phyloP scores from a whole-genome alignment of 2,888 invertebrate species.

The Lasiommata megera region DNA sequence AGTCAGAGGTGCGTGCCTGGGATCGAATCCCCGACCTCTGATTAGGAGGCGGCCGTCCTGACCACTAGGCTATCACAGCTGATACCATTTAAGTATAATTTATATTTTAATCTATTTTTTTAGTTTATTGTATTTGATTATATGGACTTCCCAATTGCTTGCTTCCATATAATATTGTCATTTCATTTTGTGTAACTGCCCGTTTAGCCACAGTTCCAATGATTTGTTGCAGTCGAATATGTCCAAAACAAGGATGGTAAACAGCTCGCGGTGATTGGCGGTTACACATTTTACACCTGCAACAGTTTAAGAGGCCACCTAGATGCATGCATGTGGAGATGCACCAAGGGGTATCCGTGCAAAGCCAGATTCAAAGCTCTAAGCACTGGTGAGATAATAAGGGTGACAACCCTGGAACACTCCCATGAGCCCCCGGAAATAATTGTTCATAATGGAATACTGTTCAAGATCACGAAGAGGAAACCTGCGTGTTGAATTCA shows the following conservation, averaged over 20 bases:
- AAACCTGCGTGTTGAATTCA: not conserved
- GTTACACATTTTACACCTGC: conserved; percentile 47
- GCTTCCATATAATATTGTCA: too few relatives aligned
- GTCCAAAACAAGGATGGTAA: conserved; percentile 44
- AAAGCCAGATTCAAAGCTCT: conserved; percentile 49
- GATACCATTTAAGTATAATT: too few relatives aligned
- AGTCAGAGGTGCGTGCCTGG: too few relatives aligned
- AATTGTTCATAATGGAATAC: conserved; percentile 34
- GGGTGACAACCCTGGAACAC: conserved; percentile 40
- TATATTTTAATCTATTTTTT: too few relatives aligned
- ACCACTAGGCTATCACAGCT: too few relatives aligned
- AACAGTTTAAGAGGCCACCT: conserved; percentile 22
- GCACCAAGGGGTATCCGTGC: conserved; percentile 49
- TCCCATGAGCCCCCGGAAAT: conserved; percentile 42
- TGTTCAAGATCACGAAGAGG: conserved; percentile 32
- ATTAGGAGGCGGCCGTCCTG: too few relatives aligned
- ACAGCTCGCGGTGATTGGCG: conserved; percentile 42
- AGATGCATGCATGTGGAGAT: conserved; percentile 46
- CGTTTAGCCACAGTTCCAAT: too few relatives aligned
- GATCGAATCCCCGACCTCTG: too few relatives aligned
- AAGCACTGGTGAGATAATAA: conserved; percentile 36
- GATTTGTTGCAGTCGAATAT: conserved; percentile 41
- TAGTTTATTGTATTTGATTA: too few relatives aligned
- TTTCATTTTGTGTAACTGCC: too few relatives aligned
- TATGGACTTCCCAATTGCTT: too few relatives aligned